A percentile compares a stretch with the other conserved stretches of the same genome.
Evolutionary conservation across 2,113 vertebrate species (phyloP).

Genomic region (Saimiri boliviensis): DNA sequence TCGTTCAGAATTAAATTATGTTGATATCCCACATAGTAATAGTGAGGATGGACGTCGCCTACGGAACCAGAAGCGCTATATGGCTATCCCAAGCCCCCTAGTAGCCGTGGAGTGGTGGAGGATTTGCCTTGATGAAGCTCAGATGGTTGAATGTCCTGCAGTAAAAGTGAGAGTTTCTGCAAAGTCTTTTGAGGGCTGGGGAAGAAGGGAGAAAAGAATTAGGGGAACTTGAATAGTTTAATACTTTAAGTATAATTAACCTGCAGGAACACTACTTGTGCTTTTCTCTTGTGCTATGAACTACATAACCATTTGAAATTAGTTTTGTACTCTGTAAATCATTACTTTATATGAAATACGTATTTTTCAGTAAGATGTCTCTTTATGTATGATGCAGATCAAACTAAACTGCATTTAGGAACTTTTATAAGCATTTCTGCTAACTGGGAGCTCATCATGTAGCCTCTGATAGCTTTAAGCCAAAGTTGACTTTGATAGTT

Average conservation of each 20-base stretch:
- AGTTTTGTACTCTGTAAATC: conserved; percentile 39
- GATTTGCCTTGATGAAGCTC: conserved; percentile 97
- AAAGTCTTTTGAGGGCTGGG: background rate
- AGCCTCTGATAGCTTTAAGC: conserved; percentile 9
- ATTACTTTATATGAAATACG: background rate
- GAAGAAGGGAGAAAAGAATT: background rate
- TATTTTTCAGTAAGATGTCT: conserved; percentile 50
- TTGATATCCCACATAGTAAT: conserved; percentile 97
- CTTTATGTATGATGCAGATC: conserved; percentile 51
- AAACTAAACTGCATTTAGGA: conserved; percentile 56
- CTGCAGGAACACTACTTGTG: background rate
- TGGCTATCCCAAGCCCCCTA: conserved; percentile 98
- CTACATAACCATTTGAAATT: background rate
- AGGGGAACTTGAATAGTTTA: background rate
- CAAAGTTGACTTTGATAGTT: background rate
- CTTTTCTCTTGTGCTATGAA: background rate
- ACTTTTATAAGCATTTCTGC: conserved; percentile 50
- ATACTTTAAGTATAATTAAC: background rate
- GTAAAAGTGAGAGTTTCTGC: conserved; percentile 89
- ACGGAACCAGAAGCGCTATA: conserved; percentile 97
- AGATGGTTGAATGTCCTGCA: conserved; percentile 98
- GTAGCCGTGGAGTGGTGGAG: conserved; percentile 99
- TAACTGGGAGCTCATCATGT: background rate
- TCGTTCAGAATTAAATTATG: conserved; percentile 96
- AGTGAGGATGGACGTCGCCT: conserved; percentile 96